phyloP scores from a whole-genome alignment of 2,797 vertebrate genomes.

The Sciurus vulgaris region DNA sequence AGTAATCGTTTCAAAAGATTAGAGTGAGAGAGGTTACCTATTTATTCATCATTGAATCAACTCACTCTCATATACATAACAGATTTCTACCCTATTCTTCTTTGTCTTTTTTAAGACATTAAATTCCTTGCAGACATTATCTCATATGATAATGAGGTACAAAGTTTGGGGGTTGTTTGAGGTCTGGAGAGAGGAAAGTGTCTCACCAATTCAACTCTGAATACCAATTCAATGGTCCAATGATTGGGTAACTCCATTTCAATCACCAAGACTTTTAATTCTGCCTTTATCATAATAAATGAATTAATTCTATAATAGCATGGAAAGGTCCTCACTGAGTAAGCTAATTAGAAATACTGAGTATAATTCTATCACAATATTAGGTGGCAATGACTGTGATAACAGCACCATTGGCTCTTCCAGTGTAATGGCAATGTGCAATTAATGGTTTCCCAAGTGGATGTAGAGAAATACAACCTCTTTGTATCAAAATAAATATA shows the following conservation, averaged over 20 bases:
- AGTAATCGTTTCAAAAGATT: background rate
- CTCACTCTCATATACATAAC: background rate
- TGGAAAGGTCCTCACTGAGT: background rate
- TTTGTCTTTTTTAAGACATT: background rate
- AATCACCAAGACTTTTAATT: background rate
- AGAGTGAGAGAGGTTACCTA: background rate
- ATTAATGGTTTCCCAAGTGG: slow-evolving; percentile 23
- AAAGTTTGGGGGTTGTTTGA: background rate
- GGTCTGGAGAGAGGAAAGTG: background rate
- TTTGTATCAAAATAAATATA: slow-evolving; percentile 37
- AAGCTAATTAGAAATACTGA: background rate
- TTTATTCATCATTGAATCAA: background rate
- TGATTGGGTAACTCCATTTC: background rate
- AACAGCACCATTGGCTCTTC: background rate
- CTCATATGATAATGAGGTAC: background rate
- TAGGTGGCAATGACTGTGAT: background rate
- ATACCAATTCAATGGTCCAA: background rate
- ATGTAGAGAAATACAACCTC: background rate
- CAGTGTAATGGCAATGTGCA: background rate
- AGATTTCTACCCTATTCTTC: background rate
- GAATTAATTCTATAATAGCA: background rate
- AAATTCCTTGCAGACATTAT: background rate
- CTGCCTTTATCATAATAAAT: background rate
- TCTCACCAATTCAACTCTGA: background rate
- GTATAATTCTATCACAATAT: background rate